Percentiles rank a stretch among this genome's conserved stretches.
Evolutionary conservation across 64 coral and sea anemone genomes (phyloP).

Genomic region (Catalaphyllia jardinei): DNA sequence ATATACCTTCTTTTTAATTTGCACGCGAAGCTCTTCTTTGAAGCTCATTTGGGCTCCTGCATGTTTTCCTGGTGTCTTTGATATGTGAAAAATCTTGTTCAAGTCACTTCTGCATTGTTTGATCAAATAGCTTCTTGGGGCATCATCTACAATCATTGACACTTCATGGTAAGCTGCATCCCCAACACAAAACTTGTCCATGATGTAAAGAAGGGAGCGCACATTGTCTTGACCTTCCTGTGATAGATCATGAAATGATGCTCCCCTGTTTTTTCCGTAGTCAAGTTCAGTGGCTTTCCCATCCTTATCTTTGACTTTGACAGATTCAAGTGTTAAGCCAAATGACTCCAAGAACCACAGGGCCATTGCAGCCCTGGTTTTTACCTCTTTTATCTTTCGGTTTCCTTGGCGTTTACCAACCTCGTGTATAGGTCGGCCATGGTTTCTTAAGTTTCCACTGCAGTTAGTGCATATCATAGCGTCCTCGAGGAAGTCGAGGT

Average conservation of each 20-base stretch:
- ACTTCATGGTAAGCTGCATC: conserved; percentile 48
- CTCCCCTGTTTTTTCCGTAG: background rate
- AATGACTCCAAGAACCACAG: conserved; percentile 9
- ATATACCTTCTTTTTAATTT: conserved; percentile 43
- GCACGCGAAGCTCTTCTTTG: conserved; percentile 35
- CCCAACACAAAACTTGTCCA: conserved; percentile 61
- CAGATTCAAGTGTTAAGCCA: conserved; percentile 10
- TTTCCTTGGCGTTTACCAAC: too few species aligned
- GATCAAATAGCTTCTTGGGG: conserved; percentile 47
- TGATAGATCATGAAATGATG: conserved; percentile 3
- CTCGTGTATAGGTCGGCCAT: too few species aligned
- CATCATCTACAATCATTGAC: background rate
- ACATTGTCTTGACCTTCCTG: conserved; percentile 27
- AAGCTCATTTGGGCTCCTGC: conserved; percentile 52
- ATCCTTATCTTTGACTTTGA: conserved; percentile 2
- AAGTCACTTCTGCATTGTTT: conserved; percentile 54
- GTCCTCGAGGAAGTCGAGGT: too few species aligned
- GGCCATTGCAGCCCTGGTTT: too few species aligned
- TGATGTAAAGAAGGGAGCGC: conserved; percentile 26
- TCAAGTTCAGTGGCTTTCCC: conserved; percentile 3
- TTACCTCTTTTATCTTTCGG: too few species aligned
- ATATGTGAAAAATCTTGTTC: conserved; percentile 17
- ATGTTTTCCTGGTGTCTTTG: conserved; percentile 52
- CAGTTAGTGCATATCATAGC: too few species aligned
- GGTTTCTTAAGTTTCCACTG: too few species aligned